Conservation (phyloP, 2,888 invertebrate genomes). For the Agelastica alni region DNA sequence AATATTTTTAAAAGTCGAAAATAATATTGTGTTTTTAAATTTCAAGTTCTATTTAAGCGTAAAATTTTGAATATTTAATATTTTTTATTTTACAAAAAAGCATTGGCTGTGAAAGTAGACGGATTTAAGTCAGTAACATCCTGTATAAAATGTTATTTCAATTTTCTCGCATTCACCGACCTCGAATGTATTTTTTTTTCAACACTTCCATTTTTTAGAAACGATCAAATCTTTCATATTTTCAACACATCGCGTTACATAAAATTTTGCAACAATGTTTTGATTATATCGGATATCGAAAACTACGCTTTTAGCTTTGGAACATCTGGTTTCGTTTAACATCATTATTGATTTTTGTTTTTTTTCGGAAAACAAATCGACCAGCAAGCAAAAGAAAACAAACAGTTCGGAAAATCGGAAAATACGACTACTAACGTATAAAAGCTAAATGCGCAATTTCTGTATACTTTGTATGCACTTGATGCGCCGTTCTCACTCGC, state of each 20-base stretch:
- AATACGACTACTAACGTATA: not conserved
- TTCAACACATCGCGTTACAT: slow-evolving; percentile 14
- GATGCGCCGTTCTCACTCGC: not conserved
- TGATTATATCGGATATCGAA: not conserved
- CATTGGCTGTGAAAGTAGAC: too few relatives aligned
- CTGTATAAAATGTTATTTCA: too few relatives aligned
- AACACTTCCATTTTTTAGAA: not conserved
- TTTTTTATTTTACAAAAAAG: too few relatives aligned
- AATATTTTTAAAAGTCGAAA: too few relatives aligned
- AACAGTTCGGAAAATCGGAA: slow-evolving; percentile 5
- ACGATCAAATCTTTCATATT: not conserved
- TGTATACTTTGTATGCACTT: slow-evolving; percentile 1
- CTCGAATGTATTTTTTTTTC: not conserved
- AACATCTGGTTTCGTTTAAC: slow-evolving; percentile 9
- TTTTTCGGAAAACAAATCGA: slow-evolving; percentile 3
- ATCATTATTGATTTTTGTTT: slow-evolving; percentile 9
- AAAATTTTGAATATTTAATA: too few relatives aligned
- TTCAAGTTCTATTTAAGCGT: too few relatives aligned
- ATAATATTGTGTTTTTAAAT: too few relatives aligned
- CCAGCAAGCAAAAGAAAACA: not conserved
- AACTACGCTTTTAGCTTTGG: slow-evolving; percentile 1
- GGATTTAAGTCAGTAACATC: too few relatives aligned
- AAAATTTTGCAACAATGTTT: slow-evolving; percentile 12
- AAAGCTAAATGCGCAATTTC: slow-evolving; percentile 4
- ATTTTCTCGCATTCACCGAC: too few relatives aligned